These are phyloP conservation scores for Lithosia quadra DNA, from an alignment of 2,888 invertebrate species.

Conservation along the genomic window DNA sequence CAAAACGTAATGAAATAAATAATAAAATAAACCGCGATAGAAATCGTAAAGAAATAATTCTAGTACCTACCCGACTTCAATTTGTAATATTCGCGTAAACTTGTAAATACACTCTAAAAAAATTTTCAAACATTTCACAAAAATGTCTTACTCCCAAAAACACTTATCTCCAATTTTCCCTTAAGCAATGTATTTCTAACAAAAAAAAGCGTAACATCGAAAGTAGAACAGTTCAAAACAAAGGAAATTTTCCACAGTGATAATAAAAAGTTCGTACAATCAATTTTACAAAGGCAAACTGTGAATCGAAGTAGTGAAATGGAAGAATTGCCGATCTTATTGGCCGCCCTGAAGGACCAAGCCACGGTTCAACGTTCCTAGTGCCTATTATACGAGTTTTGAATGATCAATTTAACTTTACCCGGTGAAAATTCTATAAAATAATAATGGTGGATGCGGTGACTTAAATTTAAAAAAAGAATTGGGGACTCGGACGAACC, in stretches of 20 bases:
- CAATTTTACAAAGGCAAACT: constrained; percentile 25
- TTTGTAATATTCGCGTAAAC: not conserved
- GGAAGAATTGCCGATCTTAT: constrained; percentile 51
- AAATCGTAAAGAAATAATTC: too few relatives aligned
- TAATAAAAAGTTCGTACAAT: constrained; percentile 38
- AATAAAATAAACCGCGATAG: too few relatives aligned
- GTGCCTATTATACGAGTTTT: constrained; percentile 69
- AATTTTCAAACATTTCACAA: not conserved
- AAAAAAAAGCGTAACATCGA: not conserved
- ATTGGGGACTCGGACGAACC: too few relatives aligned
- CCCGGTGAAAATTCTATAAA: constrained; percentile 50
- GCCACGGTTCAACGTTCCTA: constrained; percentile 55
- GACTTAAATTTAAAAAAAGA: constrained; percentile 3
- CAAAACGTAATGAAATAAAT: too few relatives aligned
- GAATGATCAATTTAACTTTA: constrained; percentile 76
- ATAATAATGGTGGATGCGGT: constrained; percentile 52
- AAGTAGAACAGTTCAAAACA: constrained; percentile 19
- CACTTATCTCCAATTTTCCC: not conserved
- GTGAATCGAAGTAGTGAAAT: constrained; percentile 40
- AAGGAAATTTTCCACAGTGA: constrained; percentile 21
- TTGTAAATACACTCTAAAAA: not conserved
- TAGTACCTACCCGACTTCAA: too few relatives aligned
- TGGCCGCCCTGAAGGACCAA: constrained; percentile 49
- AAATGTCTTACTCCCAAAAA: not conserved
- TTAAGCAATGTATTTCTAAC: not conserved